Percentiles rank a stretch among this genome's conserved stretches.
These are phyloP conservation scores for Venustoraphidia nigricollis DNA, from an alignment of 2,888 invertebrate species.

Conservation along the genomic window DNA sequence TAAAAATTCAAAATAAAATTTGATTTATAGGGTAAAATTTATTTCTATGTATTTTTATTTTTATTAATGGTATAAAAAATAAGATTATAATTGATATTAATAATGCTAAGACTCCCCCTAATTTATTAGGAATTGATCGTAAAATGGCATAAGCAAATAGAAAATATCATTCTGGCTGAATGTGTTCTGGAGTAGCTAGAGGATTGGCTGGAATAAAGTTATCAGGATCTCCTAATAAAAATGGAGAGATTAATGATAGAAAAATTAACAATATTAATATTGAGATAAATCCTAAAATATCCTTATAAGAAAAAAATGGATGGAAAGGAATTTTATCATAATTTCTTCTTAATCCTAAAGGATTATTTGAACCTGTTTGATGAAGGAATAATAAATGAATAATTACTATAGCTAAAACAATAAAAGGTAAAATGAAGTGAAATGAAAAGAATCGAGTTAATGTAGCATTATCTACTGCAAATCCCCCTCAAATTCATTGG, in stretches of 20 bases:
- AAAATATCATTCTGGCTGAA: slow-evolving; percentile 77
- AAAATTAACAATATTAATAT: slow-evolving; percentile 34
- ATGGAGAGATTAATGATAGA: slow-evolving; percentile 38
- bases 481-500: slow-evolving; percentile 62
- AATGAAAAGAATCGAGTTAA: slow-evolving; percentile 24
- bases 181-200: slow-evolving; percentile 53
- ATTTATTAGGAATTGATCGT: slow-evolving; percentile 65
- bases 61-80: slow-evolving; percentile 40
- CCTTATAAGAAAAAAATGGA: slow-evolving; percentile 47
- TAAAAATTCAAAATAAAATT: slow-evolving; percentile 41
- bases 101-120: slow-evolving; percentile 57
- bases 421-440: no score
- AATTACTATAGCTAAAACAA: no score
- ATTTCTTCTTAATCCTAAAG: slow-evolving; percentile 32
- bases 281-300: slow-evolving; percentile 42
- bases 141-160: slow-evolving; percentile 69
- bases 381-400: no score
- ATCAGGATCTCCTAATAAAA: slow-evolving; percentile 51
- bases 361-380: no score
- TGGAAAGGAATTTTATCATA: slow-evolving; percentile 54
- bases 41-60: slow-evolving; percentile 39
- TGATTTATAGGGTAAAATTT: slow-evolving; percentile 45
- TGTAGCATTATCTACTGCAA: slow-evolving; percentile 56
- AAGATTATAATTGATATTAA: slow-evolving; percentile 50
- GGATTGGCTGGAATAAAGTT: slow-evolving; percentile 59